Conservation (phyloP, 2,888 invertebrate genomes). For the Cremastinae sp. region DNA sequence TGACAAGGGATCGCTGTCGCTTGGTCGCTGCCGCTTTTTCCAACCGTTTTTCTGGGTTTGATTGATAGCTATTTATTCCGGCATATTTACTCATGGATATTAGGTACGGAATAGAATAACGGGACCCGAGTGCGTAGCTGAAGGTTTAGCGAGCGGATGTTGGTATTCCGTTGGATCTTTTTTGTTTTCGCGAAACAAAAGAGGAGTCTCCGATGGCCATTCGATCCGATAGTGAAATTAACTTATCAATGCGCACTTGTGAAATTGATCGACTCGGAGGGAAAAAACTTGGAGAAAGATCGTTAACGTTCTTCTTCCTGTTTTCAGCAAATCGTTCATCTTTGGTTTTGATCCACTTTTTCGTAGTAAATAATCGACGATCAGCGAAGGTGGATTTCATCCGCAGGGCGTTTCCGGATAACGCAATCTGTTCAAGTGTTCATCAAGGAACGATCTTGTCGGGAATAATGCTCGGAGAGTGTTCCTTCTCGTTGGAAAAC, state of each 20-base stretch:
- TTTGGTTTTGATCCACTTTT: too few relatives aligned
- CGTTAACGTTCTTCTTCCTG: too few relatives aligned
- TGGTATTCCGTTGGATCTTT: slow-evolving; percentile 57
- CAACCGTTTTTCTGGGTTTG: slow-evolving; percentile 64
- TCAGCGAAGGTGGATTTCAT: slow-evolving; percentile 1
- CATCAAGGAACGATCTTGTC: background rate
- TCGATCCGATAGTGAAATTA: slow-evolving; percentile 60
- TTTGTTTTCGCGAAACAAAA: slow-evolving; percentile 30
- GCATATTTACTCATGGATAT: slow-evolving; percentile 55
- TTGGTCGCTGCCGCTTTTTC: slow-evolving; percentile 10
- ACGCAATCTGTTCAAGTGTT: background rate
- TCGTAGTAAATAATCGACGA: background rate
- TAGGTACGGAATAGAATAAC: slow-evolving; percentile 28
- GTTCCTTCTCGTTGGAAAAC: background rate
- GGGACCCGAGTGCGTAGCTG: slow-evolving; percentile 14
- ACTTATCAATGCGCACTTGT: slow-evolving; percentile 62
- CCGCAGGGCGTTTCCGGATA: background rate
- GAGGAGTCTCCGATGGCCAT: slow-evolving; percentile 38
- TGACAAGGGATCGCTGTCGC: slow-evolving; percentile 55
- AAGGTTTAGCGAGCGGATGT: slow-evolving; percentile 55
- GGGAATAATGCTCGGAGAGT: background rate
- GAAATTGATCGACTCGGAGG: too few relatives aligned
- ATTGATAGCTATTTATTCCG: slow-evolving; percentile 70
- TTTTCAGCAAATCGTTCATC: too few relatives aligned
- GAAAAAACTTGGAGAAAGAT: too few relatives aligned